phyloP scores from a whole-genome alignment of 2,888 invertebrate genomes.

The Drosophila paramelanica region DNA sequence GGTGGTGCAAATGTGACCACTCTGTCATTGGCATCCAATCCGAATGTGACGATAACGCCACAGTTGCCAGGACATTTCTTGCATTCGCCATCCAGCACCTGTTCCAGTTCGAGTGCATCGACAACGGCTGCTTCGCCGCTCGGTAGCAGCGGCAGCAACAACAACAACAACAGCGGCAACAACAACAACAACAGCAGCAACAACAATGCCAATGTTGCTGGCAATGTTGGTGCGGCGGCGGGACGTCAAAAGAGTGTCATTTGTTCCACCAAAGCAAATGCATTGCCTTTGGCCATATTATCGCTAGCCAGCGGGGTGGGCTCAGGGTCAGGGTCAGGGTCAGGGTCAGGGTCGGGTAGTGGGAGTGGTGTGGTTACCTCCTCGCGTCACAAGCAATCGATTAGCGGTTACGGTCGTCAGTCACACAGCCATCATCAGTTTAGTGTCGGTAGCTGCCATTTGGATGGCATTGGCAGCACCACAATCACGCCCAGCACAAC shows the following conservation, averaged over 20 bases:
- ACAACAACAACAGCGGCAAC: conserved; percentile 5
- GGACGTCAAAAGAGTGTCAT: conserved; percentile 84
- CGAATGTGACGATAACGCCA: conserved; percentile 82
- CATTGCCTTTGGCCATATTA: conserved; percentile 68
- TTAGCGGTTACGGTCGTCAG: conserved; percentile 59
- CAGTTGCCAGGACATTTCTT: conserved; percentile 78
- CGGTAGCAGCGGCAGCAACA: conserved; percentile 28
- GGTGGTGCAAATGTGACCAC: conserved; percentile 60
- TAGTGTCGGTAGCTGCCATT: conserved; percentile 52
- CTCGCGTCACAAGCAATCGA: conserved; percentile 49
- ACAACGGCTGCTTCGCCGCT: conserved; percentile 71
- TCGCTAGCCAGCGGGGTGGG: conserved; percentile 48
- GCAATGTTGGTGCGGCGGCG: conserved; percentile 7
- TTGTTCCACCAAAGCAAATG: conserved; percentile 81
- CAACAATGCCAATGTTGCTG: conserved; percentile 4
- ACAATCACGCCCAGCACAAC: conserved; percentile 74
- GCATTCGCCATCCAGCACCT: conserved; percentile 72
- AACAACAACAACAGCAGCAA: not conserved
- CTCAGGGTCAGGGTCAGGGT: not conserved
- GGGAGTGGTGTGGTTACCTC: conserved; percentile 17
- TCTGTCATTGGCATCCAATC: conserved; percentile 81
- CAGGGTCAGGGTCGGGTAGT: conserved; percentile 15
- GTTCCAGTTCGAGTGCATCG: conserved; percentile 73
- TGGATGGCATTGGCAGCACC: conserved; percentile 53
- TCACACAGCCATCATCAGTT: conserved; percentile 67